Base-by-base conservation (phyloP, 2,888 invertebrate genomes). In the Papilio gigon region DNA sequence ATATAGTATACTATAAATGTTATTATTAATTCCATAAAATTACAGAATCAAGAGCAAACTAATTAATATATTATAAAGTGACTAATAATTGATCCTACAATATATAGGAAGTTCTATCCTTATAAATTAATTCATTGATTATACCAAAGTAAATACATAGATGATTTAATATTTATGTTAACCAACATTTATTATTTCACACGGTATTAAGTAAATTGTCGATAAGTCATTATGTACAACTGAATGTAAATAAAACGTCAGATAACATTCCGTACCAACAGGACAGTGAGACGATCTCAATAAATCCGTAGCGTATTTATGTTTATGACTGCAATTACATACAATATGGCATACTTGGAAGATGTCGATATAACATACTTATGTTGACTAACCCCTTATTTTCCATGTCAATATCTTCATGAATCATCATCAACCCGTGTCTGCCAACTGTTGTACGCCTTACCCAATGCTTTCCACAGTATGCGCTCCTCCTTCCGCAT, bases 131-230 rank as follows among this genome's bases (percentile, higher is more conserved):
- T 20, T 47, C 33, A 35, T 4, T 35, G 33, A 35, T 22, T 2
- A 22, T 22, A 1, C 9, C 44, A 44, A 44, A 17, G n/a, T 53
- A n/a, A 17, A 25, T 6, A 30, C 17, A n/a, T 17, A 53, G 53
- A 30, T 56, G 1, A 27, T 4, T 25, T 50, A 56, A 3, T 30
- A 53, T 6, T 53, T 27, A 56, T 56, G 9, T 56, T 6, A 27
- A 27, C n/a, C n/a, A 50, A n/a, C 4, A n/a, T 56, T 56, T 56
- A 56, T 30, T 56, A 53, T 53, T 56, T 56, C 53, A 56, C 53
- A 56, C 53, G 53, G 53, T 56, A 53, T 50, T 53, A 50, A 53
- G 53, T 56, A 56, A 17, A 56, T 56, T n/a, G 30, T 30, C 30
- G 9, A 30, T 56, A 56, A 56, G 4, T 56, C 27, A 30, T 56